These are phyloP conservation scores for Pseudorhombus dupliciocellatus DNA, from an alignment of 2,113 vertebrate species.

Conservation along the genomic window DNA sequence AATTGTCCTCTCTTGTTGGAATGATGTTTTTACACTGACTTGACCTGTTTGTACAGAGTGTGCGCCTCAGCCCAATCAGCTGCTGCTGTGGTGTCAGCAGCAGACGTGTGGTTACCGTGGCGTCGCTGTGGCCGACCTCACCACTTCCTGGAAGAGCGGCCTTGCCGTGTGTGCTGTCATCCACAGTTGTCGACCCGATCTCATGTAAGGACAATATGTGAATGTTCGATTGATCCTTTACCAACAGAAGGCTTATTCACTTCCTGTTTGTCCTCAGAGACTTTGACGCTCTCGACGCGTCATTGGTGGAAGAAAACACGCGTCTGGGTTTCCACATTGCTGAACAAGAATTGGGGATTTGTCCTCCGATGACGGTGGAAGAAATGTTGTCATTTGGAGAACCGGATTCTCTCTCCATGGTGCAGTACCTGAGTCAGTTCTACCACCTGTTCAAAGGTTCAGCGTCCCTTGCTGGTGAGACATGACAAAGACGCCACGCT, in stretches of 20 bases:
- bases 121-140: constrained; percentile 89
- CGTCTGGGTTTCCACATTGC: constrained; percentile 89
- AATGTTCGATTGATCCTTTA: background rate
- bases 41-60: constrained; percentile 79
- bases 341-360: constrained; percentile 91
- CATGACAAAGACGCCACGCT: no score
- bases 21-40: no score
- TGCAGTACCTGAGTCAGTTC: constrained; percentile 98
- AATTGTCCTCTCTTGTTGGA: background rate
- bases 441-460: constrained; percentile 92
- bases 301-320: constrained; percentile 85
- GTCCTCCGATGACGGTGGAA: constrained; percentile 93
- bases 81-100: constrained; percentile 93
- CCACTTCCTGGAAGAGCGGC: constrained; percentile 94
- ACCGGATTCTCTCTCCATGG: constrained; percentile 94
- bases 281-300: constrained; percentile 87
- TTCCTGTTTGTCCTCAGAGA: constrained; percentile 79
- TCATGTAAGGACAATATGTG: constrained; percentile 85
- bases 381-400: constrained; percentile 90
- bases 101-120: constrained; percentile 89
- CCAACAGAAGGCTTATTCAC: background rate
- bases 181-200: constrained; percentile 90
- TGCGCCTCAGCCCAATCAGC: constrained; percentile 87
- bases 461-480: constrained; percentile 84
- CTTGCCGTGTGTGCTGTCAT: constrained; percentile 94